phyloP scores from a whole-genome alignment of 2,888 invertebrate genomes.

The Drosophila colorata region DNA sequence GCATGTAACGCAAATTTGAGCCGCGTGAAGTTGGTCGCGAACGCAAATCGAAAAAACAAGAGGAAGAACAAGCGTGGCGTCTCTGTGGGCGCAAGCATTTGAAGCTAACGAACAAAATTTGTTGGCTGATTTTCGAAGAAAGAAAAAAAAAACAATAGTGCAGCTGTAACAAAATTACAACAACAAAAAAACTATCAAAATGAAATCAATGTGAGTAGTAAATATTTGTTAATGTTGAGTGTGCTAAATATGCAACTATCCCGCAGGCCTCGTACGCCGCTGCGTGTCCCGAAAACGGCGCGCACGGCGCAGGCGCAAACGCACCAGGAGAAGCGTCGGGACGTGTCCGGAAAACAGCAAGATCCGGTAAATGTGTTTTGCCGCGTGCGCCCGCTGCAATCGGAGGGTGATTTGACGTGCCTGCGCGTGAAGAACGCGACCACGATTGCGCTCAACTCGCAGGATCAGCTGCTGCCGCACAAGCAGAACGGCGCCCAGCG shows the following conservation, averaged over 20 bases:
- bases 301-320: constrained; percentile 37
- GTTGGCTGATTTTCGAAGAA: background rate
- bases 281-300: constrained; percentile 72
- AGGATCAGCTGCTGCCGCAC: constrained; percentile 88
- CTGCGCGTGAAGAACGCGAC: constrained; percentile 90
- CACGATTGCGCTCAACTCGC: constrained; percentile 89
- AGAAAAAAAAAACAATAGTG: background rate
- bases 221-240: background rate
- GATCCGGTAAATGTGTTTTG: constrained; percentile 96
- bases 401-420: constrained; percentile 88
- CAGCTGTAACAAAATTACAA: constrained; percentile 5
- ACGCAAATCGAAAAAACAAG: constrained; percentile 22
- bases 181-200: constrained; percentile 29
- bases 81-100: constrained; percentile 69
- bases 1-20: constrained; percentile 14
- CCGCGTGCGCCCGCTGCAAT: constrained; percentile 92
- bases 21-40: constrained; percentile 27
- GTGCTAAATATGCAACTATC: background rate
- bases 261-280: constrained; percentile 78
- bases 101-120: constrained; percentile 58
- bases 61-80: constrained; percentile 67
- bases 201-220: constrained; percentile 70
- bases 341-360: constrained; percentile 78
- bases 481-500: constrained; percentile 87
- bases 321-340: constrained; percentile 51